phyloP scores from a whole-genome alignment of 2,888 invertebrate species.

The Micoletzkya japonica region DNA sequence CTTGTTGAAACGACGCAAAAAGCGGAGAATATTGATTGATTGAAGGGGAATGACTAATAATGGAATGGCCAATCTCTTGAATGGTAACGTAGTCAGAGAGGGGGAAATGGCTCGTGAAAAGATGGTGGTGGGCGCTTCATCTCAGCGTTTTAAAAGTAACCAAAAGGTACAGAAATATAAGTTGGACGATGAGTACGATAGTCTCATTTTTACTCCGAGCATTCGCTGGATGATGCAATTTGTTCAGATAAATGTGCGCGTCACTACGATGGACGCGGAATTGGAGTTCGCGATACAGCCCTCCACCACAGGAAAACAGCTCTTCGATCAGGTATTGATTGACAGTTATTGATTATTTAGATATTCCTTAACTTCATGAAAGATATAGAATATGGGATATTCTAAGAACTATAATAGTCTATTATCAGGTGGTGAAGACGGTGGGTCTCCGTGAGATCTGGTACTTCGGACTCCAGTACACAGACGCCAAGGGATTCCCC shows the following conservation, averaged over 20 bases:
- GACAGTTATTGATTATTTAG: background rate
- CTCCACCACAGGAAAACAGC: conserved; percentile 97
- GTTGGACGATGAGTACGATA: too few species aligned
- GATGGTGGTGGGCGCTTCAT: background rate
- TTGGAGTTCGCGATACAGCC: conserved; percentile 99
- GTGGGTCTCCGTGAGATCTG: conserved; percentile 98
- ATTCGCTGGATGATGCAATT: background rate
- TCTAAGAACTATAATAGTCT: conserved; percentile 2
- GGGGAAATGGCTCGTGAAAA: background rate
- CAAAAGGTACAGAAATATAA: too few species aligned
- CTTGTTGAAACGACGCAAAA: too few species aligned
- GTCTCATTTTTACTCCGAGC: too few species aligned
- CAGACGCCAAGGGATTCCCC: conserved; percentile 93
- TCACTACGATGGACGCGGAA: conserved; percentile 99
- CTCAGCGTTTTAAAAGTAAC: too few species aligned
- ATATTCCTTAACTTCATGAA: conserved; percentile 8
- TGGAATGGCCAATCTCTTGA: background rate
- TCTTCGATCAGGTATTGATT: conserved; percentile 86
- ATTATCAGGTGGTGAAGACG: conserved; percentile 84
- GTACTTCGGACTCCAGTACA: conserved; percentile 99
- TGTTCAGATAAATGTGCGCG: conserved; percentile 92
- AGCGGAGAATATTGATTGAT: too few species aligned
- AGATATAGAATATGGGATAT: too few species aligned
- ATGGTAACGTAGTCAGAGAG: background rate
- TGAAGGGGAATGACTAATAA: background rate